Percentiles rank a stretch among this genome's conserved stretches.
Evolutionary conservation across 2,888 invertebrate genomes (phyloP).

Genomic region (Dicyrtomina minuta): DNA sequence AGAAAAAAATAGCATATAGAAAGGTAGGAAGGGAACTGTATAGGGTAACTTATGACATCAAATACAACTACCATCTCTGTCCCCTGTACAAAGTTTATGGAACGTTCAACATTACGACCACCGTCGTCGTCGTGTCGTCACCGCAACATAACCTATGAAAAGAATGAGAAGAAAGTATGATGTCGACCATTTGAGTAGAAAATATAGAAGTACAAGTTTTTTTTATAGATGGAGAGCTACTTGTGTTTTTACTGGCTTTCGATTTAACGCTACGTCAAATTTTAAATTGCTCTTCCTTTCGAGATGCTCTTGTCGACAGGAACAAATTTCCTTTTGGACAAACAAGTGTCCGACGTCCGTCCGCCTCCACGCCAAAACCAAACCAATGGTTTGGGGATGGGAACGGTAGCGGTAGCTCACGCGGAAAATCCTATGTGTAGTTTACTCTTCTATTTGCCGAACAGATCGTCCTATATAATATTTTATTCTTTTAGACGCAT

Average conservation of each 20-base stretch:
- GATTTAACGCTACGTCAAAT: constrained; percentile 49
- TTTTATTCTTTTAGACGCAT: too few relatives aligned
- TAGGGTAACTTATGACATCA: too few relatives aligned
- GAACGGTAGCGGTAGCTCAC: background rate
- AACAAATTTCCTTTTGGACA: constrained; percentile 26
- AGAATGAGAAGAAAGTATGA: background rate
- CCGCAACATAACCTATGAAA: too few relatives aligned
- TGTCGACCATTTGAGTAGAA: constrained; percentile 12
- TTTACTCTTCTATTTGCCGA: background rate
- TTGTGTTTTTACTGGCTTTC: constrained; percentile 37
- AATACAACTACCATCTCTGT: too few relatives aligned
- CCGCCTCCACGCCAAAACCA: too few relatives aligned
- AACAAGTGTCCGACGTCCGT: background rate
- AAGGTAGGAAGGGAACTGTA: too few relatives aligned
- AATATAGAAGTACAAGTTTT: constrained; percentile 13
- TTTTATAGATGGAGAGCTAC: constrained; percentile 30
- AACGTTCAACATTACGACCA: too few relatives aligned
- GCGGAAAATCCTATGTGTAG: background rate
- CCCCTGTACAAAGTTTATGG: too few relatives aligned
- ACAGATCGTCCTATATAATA: background rate
- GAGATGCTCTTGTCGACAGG: constrained; percentile 34
- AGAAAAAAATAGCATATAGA: too few relatives aligned
- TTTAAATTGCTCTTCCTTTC: constrained; percentile 47
- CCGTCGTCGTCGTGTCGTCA: too few relatives aligned
- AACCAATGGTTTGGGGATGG: background rate